Conservation (phyloP, 2,888 invertebrate genomes). For the Epirrita christyi region DNA sequence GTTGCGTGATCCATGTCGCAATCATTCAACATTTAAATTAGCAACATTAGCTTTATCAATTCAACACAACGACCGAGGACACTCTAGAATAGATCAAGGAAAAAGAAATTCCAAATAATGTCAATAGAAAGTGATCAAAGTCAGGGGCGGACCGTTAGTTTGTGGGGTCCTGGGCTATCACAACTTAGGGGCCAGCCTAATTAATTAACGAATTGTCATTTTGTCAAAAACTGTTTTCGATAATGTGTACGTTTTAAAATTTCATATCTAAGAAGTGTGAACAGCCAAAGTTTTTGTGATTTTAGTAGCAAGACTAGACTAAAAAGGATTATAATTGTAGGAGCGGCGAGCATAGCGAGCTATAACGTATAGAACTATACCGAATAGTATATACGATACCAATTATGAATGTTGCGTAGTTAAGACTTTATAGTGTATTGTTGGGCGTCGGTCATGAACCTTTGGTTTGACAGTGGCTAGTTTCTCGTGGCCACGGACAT, state of each 20-base stretch:
- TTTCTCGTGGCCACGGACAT: constrained; percentile 12
- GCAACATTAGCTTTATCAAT: constrained; percentile 6
- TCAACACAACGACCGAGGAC: not conserved
- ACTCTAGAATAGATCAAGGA: constrained; percentile 6
- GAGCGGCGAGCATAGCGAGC: no score
- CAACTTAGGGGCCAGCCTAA: no score
- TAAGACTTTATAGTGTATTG: constrained; percentile 22
- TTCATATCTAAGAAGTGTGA: no score
- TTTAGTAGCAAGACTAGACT: no score
- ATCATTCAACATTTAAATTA: constrained; percentile 15
- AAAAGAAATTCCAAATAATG: not conserved
- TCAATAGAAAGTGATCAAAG: not conserved
- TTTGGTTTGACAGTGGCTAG: constrained; percentile 24
- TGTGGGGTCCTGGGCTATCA: no score
- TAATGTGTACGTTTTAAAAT: no score
- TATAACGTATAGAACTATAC: no score
- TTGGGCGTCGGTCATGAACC: constrained; percentile 30
- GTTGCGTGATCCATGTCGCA: constrained; percentile 38
- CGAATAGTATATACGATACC: not conserved
- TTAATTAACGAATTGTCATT: no score
- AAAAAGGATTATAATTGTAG: no score
- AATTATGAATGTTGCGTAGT: not conserved
- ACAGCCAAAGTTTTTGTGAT: no score
- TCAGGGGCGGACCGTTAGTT: no score
- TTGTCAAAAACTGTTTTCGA: no score